Evolutionary conservation across 2,113 vertebrate species (phyloP).

Genomic region (Chaetops frenatus): DNA sequence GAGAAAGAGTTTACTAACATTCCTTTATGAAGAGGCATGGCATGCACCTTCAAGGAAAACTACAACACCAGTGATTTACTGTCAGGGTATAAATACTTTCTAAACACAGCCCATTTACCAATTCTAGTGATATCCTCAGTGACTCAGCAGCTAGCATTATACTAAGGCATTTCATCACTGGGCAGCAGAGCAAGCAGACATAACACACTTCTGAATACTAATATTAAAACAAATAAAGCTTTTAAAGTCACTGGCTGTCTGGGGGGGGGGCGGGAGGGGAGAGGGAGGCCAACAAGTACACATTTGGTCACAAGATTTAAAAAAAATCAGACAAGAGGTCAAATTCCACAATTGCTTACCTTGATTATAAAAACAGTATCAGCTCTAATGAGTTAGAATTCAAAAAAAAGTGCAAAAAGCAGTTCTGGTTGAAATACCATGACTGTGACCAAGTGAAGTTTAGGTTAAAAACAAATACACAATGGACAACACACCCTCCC

Average conservation of each 20-base stretch:
- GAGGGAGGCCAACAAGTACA: neutral
- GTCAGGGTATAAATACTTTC: neutral
- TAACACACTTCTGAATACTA: neutral
- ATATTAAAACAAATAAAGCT: neutral
- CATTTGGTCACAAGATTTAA: accelerated
- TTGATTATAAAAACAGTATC: neutral
- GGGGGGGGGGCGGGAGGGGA: neutral
- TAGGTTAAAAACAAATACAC: neutral
- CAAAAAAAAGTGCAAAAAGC: neutral
- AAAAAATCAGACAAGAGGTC: neutral
- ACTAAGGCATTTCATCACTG: neutral
- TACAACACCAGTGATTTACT: neutral
- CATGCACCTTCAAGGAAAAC: neutral
- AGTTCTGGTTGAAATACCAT: neutral
- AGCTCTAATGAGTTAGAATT: neutral
- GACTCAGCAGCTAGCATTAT: constrained; percentile 27
- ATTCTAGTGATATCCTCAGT: neutral
- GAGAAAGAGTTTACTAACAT: neutral
- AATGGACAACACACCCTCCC: neutral
- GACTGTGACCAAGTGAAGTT: neutral
- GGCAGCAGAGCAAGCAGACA: neutral
- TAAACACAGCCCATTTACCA: neutral
- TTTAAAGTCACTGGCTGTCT: neutral
- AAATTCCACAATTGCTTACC: neutral
- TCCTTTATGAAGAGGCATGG: neutral